These are phyloP conservation scores for Sigmodon hispidus DNA, from an alignment of 2,113 vertebrate genomes.

Conservation along the genomic window DNA sequence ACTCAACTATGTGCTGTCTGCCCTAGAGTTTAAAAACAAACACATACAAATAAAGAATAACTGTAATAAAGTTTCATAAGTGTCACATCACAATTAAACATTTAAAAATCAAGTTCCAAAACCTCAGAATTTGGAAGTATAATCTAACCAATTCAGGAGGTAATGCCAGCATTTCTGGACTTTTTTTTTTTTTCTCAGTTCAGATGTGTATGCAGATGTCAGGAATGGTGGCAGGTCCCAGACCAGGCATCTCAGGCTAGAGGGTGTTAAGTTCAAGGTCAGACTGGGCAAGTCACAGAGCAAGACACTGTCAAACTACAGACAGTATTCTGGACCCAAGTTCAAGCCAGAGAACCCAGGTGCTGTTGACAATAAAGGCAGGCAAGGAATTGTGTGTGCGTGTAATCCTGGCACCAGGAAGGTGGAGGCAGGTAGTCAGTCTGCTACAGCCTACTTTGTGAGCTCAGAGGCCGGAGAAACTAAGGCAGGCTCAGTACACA, in stretches of 20 bases:
- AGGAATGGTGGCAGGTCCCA: not conserved
- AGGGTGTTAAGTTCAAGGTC: not conserved
- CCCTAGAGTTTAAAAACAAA: not conserved
- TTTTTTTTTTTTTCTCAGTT: not conserved
- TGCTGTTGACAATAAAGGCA: not conserved
- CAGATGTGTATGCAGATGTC: not conserved
- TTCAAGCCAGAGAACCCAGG: not conserved
- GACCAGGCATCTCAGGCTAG: not conserved
- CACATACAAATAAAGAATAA: not conserved
- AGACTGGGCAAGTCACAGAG: not conserved
- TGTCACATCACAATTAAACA: not conserved
- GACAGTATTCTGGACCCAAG: not conserved
- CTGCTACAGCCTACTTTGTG: not conserved
- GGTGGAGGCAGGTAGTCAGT: not conserved
- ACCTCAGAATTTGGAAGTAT: not conserved
- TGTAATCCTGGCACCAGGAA: not conserved
- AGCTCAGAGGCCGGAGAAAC: not conserved
- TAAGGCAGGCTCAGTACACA: not conserved
- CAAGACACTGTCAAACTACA: not conserved
- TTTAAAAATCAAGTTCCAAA: not conserved
- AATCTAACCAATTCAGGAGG: not conserved
- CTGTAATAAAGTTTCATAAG: not conserved
- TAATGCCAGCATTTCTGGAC: not conserved
- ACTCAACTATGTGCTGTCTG: not conserved
- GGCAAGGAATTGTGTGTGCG: not conserved